phyloP scores from a whole-genome alignment of 2,888 invertebrate genomes.

The Linnaemya tessellans region DNA sequence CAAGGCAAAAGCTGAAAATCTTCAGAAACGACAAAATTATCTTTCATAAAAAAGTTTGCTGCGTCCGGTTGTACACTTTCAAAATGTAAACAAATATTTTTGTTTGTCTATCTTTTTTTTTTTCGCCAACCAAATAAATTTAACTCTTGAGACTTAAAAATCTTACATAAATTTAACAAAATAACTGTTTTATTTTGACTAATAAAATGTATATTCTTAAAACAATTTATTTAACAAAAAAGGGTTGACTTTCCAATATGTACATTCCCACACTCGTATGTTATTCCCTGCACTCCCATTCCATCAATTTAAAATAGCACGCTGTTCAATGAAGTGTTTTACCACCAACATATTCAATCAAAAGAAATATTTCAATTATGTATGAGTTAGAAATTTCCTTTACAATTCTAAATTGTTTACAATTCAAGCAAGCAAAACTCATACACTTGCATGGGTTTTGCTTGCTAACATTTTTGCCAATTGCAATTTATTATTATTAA shows the following conservation, averaged over 20 bases:
- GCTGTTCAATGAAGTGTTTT: conserved; percentile 39
- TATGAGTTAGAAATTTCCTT: conserved; percentile 38
- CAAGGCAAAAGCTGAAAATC: too few species aligned
- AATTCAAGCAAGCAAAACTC: too few species aligned
- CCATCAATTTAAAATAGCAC: conserved; percentile 8
- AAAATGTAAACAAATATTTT: conserved; percentile 13
- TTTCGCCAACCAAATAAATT: conserved; percentile 50
- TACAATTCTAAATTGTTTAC: conserved; percentile 31
- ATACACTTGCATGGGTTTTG: neutral
- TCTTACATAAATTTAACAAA: conserved; percentile 29
- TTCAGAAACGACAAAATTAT: too few species aligned
- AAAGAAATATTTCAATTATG: conserved; percentile 66
- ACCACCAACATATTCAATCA: conserved; percentile 52
- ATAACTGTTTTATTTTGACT: conserved; percentile 21
- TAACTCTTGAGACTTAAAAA: conserved; percentile 40
- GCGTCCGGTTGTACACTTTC: neutral
- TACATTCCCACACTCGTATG: neutral
- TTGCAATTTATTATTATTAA: conserved; percentile 78
- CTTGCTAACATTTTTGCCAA: conserved; percentile 48
- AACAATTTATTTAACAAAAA: conserved; percentile 48
- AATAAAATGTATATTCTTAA: conserved; percentile 59
- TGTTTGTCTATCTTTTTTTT: conserved; percentile 9
- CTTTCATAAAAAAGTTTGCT: too few species aligned
- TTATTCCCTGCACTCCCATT: neutral
- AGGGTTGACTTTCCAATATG: conserved; percentile 34